Conservation (phyloP, 92 coral and sea anemone genomes). For the Paragorgia papillata region DNA sequence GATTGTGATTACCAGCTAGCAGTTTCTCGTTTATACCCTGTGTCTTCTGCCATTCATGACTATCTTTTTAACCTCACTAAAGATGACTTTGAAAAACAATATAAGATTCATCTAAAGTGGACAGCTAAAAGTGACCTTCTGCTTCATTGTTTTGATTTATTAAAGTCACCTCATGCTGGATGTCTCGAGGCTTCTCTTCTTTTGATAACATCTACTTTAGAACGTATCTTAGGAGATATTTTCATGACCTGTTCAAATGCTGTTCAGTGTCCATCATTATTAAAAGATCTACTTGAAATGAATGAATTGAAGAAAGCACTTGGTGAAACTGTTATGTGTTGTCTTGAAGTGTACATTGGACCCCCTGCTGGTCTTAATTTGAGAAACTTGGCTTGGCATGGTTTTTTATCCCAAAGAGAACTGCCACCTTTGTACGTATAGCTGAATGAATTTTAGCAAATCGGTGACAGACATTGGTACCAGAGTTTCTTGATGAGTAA, state of each 20-base stretch:
- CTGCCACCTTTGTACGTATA: constrained; percentile 73
- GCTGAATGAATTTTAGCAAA: neutral
- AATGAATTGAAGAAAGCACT: constrained; percentile 60
- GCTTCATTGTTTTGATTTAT: constrained; percentile 58
- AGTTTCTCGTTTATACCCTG: constrained; percentile 4
- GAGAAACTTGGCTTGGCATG: constrained; percentile 94
- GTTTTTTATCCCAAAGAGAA: constrained; percentile 78
- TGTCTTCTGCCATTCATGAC: neutral
- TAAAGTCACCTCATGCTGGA: constrained; percentile 50
- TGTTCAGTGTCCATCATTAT: constrained; percentile 64
- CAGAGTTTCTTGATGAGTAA: too few relatives aligned
- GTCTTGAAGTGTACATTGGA: constrained; percentile 74
- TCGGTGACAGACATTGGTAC: too few relatives aligned
- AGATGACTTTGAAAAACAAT: constrained; percentile 62
- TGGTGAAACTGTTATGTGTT: constrained; percentile 58
- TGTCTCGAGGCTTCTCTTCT: constrained; percentile 55
- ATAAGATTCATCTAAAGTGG: constrained; percentile 65
- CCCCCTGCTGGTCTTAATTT: constrained; percentile 85
- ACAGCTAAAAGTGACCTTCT: constrained; percentile 59
- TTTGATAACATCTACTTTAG: constrained; percentile 73
- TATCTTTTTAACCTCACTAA: constrained; percentile 17
- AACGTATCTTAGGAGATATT: constrained; percentile 82
- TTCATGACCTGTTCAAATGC: constrained; percentile 50
- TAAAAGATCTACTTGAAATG: constrained; percentile 72
- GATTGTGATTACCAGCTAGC: constrained; percentile 11